Evolutionary conservation across 1,140 invertebrate species (phyloP).

Genomic region (Holcopasites calliopsidis): DNA sequence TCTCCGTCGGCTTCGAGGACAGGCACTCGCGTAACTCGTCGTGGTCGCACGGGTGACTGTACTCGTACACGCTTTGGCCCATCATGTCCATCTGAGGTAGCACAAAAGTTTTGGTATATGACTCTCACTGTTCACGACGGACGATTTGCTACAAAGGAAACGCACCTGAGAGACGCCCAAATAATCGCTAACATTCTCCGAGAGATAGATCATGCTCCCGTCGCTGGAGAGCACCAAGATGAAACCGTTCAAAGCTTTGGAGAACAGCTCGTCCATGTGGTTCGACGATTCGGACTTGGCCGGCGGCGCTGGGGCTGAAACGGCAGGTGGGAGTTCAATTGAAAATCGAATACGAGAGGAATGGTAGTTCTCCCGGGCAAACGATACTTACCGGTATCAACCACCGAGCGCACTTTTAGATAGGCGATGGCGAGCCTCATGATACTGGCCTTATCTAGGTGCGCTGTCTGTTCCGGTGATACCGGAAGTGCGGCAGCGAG

Average conservation of each 20-base stretch:
- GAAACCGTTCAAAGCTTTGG: slow-evolving; percentile 94
- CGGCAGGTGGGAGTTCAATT: too few species aligned
- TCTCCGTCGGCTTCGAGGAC: slow-evolving; percentile 79
- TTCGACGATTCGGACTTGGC: slow-evolving; percentile 72
- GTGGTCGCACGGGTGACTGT: slow-evolving; percentile 96
- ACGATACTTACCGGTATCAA: slow-evolving; percentile 85
- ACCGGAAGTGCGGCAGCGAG: slow-evolving; percentile 91
- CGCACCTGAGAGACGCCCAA: slow-evolving; percentile 93
- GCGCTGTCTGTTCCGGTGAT: slow-evolving; percentile 86
- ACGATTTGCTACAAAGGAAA: not conserved
- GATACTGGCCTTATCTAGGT: slow-evolving; percentile 97
- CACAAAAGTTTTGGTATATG: not conserved
- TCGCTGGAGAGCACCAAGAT: slow-evolving; percentile 91
- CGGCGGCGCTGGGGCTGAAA: slow-evolving; percentile 69
- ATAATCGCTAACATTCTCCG: slow-evolving; percentile 93
- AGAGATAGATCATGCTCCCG: slow-evolving; percentile 94
- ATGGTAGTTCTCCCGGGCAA: not conserved
- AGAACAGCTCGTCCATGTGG: slow-evolving; percentile 82
- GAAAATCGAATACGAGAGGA: not conserved
- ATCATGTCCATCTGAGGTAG: slow-evolving; percentile 92
- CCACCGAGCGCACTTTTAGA: slow-evolving; percentile 91
- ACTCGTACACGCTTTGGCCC: slow-evolving; percentile 96
- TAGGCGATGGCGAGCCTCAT: slow-evolving; percentile 96
- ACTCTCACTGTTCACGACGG: too few species aligned
- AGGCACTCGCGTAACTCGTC: slow-evolving; percentile 93